Base-by-base conservation (phyloP, 1,140 invertebrate genomes). In the Stenopsyche tienmushanensis region DNA sequence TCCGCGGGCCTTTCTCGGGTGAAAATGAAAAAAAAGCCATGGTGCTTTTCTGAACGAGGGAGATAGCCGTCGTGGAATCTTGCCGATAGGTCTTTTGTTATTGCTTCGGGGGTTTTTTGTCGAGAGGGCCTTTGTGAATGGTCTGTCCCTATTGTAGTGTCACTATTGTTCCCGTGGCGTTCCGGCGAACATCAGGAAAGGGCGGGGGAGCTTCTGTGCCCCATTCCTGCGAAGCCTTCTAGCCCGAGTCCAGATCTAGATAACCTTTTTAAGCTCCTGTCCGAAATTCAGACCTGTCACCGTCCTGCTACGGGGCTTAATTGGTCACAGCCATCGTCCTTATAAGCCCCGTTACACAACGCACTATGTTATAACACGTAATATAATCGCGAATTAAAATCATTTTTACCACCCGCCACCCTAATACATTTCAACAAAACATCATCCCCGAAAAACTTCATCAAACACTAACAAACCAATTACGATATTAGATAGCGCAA, bases 51-150 rank as follows among this genome's bases (percentile, higher is more conserved):
- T 8, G 45, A 52, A 63, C 25, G 24, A 21, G 29, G 29, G 63
- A 69, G 66, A 64, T 53, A 47, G 62, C 66, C 23, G 53, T n/a
- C 34, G 60, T 34, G 44, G 24, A 50, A 64, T 65, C 66, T 64
- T 65, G 44, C 64, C 52, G 67, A 62, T 69, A 34, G 64, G 58
- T 65, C 64, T 64, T 69, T 69, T 69, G 67, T 69, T 69, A 62
- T 65, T 63, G 54, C 59, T 62, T 47, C 67, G 25, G 67, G 62
- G 57, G 20, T 44, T 55, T 52, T 69, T 62, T 65, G 59, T 69
- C 53, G 67, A 64, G 67, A 66, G 53, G 57, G 59, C 60, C 59
- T 66, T 69, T 69, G 67, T 69, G 67, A 66, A 29, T 25, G 60
- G 42, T 52, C 58, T 23, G 58, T 55, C 60, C 49, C 67, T 54